A percentile compares a stretch with the other conserved stretches of the same genome.
Conservation (phyloP, 2,113 vertebrate species). For the Anas platyrhynchos region DNA sequence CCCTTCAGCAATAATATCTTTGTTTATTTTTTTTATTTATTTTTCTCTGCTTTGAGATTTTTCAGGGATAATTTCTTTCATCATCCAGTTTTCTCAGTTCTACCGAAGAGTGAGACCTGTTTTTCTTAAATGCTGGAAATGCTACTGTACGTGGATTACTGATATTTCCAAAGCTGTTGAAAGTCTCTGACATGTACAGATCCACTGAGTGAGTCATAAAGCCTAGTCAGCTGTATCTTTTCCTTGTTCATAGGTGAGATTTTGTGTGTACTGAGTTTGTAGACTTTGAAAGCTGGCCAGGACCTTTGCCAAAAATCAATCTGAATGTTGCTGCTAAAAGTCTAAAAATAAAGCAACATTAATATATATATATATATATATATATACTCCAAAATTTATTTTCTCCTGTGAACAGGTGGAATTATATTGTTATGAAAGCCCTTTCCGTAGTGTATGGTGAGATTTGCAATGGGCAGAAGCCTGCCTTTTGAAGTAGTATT, state of each 20-base stretch:
- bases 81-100: constrained; percentile 36
- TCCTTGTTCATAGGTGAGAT: constrained; percentile 14
- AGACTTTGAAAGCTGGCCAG: background rate
- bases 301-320: background rate
- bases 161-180: constrained; percentile 26
- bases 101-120: background rate
- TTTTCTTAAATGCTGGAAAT: constrained; percentile 56
- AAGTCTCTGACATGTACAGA: constrained; percentile 13
- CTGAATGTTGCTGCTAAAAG: background rate
- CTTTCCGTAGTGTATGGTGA: background rate
- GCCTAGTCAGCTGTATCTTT: constrained; percentile 15
- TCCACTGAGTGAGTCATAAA: background rate
- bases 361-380: too few relatives aligned
- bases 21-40: background rate
- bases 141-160: constrained; percentile 11
- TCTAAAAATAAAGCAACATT: background rate
- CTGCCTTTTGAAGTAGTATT: background rate
- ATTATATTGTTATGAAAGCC: background rate
- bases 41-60: constrained; percentile 22
- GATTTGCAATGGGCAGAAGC: background rate
- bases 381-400: background rate
- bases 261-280: background rate
- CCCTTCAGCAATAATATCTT: background rate
- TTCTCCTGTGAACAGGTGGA: background rate
- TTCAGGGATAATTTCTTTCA: constrained; percentile 25